A percentile compares a stretch with the other conserved stretches of the same genome.
Evolutionary conservation across 2,797 vertebrate species (phyloP).

Genomic region (Urosaurus nigricauda): DNA sequence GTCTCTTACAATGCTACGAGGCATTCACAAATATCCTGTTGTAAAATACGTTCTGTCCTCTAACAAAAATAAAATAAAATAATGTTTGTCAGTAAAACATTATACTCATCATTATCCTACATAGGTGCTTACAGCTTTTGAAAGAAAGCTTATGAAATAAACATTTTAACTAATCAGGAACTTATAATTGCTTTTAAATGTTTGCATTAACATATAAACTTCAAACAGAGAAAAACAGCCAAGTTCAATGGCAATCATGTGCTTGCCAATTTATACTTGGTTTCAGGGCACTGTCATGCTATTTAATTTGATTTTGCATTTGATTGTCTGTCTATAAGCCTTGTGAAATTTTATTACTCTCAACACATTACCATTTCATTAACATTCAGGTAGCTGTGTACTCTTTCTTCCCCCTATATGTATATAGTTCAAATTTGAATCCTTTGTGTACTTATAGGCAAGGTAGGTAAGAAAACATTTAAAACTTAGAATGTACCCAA

Average conservation of each 20-base stretch:
- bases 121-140: neutral
- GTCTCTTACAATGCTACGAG: constrained; percentile 6
- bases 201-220: neutral
- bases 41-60: neutral
- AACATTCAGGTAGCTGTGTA: neutral
- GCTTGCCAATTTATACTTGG: neutral
- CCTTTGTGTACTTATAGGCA: neutral
- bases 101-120: neutral
- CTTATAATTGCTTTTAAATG: constrained; percentile 25
- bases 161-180: constrained; percentile 26
- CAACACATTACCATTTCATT: neutral
- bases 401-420: no score
- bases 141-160: constrained; percentile 21
- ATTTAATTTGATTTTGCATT: constrained; percentile 33
- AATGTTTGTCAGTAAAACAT: neutral
- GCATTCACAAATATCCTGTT: constrained; percentile 11
- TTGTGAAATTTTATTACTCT: constrained; percentile 19
- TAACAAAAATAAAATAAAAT: neutral
- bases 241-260: neutral
- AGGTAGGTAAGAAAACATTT: neutral
- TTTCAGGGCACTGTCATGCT: neutral
- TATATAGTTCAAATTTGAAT: neutral
- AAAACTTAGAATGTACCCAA: neutral
- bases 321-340: constrained; percentile 7
- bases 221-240: neutral